These are phyloP conservation scores for Timema cristinae DNA, from an alignment of 2,888 invertebrate species.

Conservation along the genomic window DNA sequence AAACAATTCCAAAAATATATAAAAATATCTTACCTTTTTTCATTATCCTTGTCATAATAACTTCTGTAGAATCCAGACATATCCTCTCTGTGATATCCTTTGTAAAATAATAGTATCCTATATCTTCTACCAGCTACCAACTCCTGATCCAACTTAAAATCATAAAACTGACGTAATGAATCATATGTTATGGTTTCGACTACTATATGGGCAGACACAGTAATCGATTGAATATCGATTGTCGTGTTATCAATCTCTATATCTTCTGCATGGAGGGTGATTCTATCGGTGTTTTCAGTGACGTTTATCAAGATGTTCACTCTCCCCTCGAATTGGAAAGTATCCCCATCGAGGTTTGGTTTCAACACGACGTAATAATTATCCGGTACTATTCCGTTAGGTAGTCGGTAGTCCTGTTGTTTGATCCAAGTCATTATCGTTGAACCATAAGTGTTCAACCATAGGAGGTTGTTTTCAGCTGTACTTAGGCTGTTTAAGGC, in stretches of 20 bases:
- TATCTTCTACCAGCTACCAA: background rate
- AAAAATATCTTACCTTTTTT: background rate
- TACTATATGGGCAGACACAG: background rate
- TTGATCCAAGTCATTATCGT: background rate
- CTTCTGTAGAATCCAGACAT: slow-evolving; percentile 34
- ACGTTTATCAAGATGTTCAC: slow-evolving; percentile 49
- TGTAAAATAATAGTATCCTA: slow-evolving; percentile 18
- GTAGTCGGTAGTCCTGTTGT: slow-evolving; percentile 24
- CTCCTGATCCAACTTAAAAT: slow-evolving; percentile 6
- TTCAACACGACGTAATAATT: slow-evolving; percentile 2
- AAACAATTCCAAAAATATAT: too few species aligned
- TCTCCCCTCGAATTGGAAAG: slow-evolving; percentile 11
- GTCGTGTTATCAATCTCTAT: slow-evolving; percentile 18
- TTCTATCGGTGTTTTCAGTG: slow-evolving; percentile 51
- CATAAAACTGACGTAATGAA: background rate
- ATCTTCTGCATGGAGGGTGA: slow-evolving; percentile 25
- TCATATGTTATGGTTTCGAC: background rate
- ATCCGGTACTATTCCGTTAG: slow-evolving; percentile 1
- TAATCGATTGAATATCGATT: background rate
- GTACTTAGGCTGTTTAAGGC: background rate
- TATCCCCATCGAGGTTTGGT: slow-evolving; percentile 7
- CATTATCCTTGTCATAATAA: slow-evolving; percentile 27
- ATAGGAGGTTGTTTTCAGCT: slow-evolving; percentile 3
- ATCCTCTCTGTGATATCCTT: slow-evolving; percentile 29
- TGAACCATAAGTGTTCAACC: background rate